Evolutionary conservation across 2,888 invertebrate species (phyloP), one percentile per base, ranked within the genome.

Genomic region (Ophioninae sp.): DNA sequence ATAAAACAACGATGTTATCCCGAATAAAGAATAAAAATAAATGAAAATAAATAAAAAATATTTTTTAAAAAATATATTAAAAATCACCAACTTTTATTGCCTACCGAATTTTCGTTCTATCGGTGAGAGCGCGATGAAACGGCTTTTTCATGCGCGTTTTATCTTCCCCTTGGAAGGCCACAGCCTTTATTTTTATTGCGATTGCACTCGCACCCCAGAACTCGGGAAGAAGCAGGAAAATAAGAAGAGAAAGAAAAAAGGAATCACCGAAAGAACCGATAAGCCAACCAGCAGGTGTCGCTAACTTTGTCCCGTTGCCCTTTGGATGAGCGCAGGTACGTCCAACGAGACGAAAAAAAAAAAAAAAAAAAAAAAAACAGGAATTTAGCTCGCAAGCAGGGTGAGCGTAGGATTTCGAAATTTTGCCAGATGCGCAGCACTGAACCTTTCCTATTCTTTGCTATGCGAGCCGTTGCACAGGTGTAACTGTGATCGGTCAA

Each of bases 271-370:
- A 59, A 44, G 30, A 50, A 50, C 62, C 50, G 81, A 81, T 81
- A 81, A 81, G 77, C 70, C 69, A 20, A 20, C 65, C 17, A 65
- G 68, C 83, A 83, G 83, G 79, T 83, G 83, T 41, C 75, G 17
- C 69, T n/a, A 6, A 13, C 23, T 77, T 77, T n/a, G 61, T 21
- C 50, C 17, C 41, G 50, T 17, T 41, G 44, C 44, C 44, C 44
- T 44, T 8, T 44, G 44, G 44, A 44, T 44, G 44, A n/a, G n/a
- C 44, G 44, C 13, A 44, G 44, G 21, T 72, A 70, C 75, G 75
- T 72, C 61, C 10, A 41, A 20, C 20, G 20, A 39, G 39, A 44
- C 23, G 5, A 62, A 44, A 68, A 17, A 44, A 20, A 17, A 20
- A 8, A 41, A 30, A 67, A n/a, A 17, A 37, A 64, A 69, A 37